Percentiles rank a stretch among this genome's conserved stretches.
These are phyloP conservation scores for Chitala chitala DNA, from an alignment of 2,113 vertebrate genomes.

Conservation along the genomic window DNA sequence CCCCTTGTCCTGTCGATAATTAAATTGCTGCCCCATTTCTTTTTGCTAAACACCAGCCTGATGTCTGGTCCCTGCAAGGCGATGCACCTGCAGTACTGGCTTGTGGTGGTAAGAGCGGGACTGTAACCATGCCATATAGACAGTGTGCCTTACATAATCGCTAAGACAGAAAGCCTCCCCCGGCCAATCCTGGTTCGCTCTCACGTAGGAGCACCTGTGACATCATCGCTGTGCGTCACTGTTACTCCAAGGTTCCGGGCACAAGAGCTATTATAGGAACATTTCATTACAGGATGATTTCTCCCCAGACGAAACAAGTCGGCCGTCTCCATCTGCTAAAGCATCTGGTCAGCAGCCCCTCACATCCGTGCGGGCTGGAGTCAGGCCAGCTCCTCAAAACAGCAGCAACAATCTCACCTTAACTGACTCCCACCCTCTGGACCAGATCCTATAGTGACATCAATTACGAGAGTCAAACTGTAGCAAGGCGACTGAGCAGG, in stretches of 20 bases:
- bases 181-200: background rate
- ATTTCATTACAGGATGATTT: background rate
- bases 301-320: background rate
- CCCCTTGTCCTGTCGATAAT: no score
- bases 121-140: no score
- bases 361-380: background rate
- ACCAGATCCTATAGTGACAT: background rate
- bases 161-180: background rate
- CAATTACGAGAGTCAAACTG: background rate
- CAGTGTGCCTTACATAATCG: background rate
- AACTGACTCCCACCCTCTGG: background rate
- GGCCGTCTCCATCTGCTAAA: conserved; percentile 7
- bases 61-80: no score
- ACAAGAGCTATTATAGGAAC: background rate
- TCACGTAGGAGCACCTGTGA: background rate
- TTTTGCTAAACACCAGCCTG: no score
- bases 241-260: background rate
- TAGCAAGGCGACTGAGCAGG: no score
- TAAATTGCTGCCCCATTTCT: no score
- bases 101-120: no score
- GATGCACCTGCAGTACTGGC: no score
- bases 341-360: conserved; percentile 1
- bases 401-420: background rate
- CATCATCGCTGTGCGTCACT: background rate
- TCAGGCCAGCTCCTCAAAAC: background rate